These are phyloP conservation scores for Syngnathus floridae DNA, from an alignment of 2,113 vertebrate genomes.

Conservation along the genomic window DNA sequence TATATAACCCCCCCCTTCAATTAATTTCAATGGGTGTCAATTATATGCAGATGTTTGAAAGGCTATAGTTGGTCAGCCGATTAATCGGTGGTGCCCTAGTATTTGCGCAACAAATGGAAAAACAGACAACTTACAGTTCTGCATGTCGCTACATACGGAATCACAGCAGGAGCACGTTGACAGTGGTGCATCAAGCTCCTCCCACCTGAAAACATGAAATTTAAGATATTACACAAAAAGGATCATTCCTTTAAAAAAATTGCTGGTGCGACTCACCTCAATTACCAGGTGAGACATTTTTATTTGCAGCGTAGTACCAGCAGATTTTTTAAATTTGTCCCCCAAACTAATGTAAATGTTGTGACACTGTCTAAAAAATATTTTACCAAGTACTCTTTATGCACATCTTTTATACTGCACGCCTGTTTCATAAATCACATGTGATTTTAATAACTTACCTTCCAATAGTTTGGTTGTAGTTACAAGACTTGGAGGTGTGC, in stretches of 20 bases:
- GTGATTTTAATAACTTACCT: conserved; percentile 30
- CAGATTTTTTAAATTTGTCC: neutral
- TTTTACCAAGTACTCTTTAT: too few species aligned
- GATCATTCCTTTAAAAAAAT: neutral
- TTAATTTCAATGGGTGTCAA: too few species aligned
- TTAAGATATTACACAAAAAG: neutral
- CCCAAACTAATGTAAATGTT: too few species aligned
- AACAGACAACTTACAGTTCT: conserved; percentile 29
- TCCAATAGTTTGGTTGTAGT: conserved; percentile 32
- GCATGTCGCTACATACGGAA: conserved; percentile 28
- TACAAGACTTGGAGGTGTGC: conserved; percentile 54
- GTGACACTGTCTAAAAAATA: too few species aligned
- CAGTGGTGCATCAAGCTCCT: conserved; percentile 40
- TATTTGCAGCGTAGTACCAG: neutral
- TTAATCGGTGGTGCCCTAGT: too few species aligned
- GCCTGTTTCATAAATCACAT: neutral
- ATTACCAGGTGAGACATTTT: neutral
- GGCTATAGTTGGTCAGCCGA: too few species aligned
- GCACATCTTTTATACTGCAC: too few species aligned
- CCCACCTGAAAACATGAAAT: conserved; percentile 48
- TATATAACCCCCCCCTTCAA: too few species aligned
- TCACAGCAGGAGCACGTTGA: conserved; percentile 57
- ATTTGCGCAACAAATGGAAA: neutral
- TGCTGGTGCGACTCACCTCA: neutral
- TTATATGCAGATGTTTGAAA: too few species aligned